Base-by-base conservation (phyloP, 2,888 invertebrate species). In the Disparrhopalites patrizii region DNA sequence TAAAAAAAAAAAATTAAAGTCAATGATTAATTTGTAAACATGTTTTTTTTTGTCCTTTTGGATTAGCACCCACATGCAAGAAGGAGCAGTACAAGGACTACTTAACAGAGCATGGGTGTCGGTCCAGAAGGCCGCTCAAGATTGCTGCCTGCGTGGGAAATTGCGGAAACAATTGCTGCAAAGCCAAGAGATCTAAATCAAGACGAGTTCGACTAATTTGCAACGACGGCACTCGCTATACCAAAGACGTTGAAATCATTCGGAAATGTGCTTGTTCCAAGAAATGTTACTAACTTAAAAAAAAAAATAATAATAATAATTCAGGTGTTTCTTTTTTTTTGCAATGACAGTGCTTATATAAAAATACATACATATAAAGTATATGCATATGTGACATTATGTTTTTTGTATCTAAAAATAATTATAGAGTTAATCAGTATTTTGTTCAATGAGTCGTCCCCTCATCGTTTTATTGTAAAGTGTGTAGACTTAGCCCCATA, bases 201-300 rank as follows among this genome's bases (percentile, higher is more conserved):
- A 52, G 30, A 28, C 93, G 93, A 86, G 93, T 95, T 76, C 90
- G 94, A 76, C 85, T 98, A 76, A 87, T 93, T 76, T 98, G 97
- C 83, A 85, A 88, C 73, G 91, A 95, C 79, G 94, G 95, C 72
- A 90, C 90, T 66, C 89, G 91, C 70, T 95, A 93, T 84, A 91
- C 93, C 81, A 93, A 94, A 85, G 93, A 95, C 79, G 88, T 97
- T 78, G 95, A 96, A 78, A 91, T 97, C 80, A 93, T 97, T 79
- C 89, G 95, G 79, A 95, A 95, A 81, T 97, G 97, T 82, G 91
- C 93, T 75, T 96, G 96, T 84, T 89, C 89, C 76, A 91, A 91
- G 82, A 92, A 92, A 83, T 93, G 93, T 82, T 87, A 74, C 72
- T 75, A 72, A 62, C 62, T 47, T 47, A 47, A 23, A 47, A 47